Evolutionary conservation across 2,113 vertebrate species (phyloP).

Genomic region (Sapayoa aenigma): DNA sequence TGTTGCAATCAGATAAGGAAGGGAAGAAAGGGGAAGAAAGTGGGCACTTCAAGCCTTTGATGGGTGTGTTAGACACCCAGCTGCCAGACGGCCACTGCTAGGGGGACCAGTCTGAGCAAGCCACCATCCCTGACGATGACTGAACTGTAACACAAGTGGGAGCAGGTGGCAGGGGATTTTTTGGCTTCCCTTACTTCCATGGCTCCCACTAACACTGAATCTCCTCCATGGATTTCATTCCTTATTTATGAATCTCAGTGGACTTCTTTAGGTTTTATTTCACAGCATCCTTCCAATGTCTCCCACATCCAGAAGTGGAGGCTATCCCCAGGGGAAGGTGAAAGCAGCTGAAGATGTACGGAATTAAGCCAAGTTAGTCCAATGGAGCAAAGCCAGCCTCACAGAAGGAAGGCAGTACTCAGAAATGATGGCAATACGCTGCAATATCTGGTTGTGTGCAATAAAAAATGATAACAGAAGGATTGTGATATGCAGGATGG

Average conservation of each 20-base stretch:
- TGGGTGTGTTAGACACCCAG: accelerated
- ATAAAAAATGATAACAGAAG: conserved; percentile 34
- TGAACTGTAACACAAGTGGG: background rate
- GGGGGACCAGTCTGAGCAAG: background rate
- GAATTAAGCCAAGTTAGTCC: background rate
- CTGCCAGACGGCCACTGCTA: background rate
- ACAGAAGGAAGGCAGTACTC: background rate
- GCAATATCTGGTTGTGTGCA: background rate
- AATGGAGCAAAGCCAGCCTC: background rate
- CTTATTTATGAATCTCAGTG: background rate
- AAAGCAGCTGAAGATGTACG: background rate
- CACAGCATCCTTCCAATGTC: background rate
- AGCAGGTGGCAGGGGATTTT: background rate
- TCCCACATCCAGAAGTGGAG: background rate
- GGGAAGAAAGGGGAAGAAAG: accelerated
- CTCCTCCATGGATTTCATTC: background rate
- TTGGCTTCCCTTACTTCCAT: background rate
- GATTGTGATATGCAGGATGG: background rate
- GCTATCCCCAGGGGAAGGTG: background rate
- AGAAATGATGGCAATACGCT: background rate
- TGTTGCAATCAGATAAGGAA: background rate
- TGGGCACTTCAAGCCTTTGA: background rate
- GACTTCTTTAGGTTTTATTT: background rate
- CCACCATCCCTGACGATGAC: accelerated
- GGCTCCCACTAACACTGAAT: background rate